Percentiles rank a stretch among this genome's conserved stretches.
Evolutionary conservation across 2,797 vertebrate species (phyloP).

Genomic region (Leptodactylus fallax): DNA sequence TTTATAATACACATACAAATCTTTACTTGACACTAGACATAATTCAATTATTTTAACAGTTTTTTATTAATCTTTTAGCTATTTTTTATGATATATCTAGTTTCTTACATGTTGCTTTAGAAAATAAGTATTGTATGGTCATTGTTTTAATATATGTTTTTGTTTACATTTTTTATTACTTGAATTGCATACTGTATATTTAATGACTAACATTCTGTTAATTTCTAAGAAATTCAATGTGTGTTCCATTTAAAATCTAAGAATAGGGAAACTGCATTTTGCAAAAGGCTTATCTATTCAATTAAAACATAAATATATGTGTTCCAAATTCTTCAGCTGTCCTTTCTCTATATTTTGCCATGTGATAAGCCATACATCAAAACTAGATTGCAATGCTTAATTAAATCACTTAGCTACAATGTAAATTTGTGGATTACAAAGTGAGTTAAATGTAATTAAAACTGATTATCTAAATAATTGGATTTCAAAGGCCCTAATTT

Average conservation of each 20-base stretch:
- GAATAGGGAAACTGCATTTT: conserved; percentile 1
- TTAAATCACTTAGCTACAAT: conserved; percentile 70
- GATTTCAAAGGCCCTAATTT: conserved; percentile 72
- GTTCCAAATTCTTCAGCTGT: conserved; percentile 37
- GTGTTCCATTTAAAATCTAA: conserved; percentile 25
- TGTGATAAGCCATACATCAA: conserved; percentile 58
- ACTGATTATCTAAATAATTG: conserved; percentile 73
- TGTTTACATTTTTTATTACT: too few relatives aligned
- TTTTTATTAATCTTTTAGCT: not conserved
- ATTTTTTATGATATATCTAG: not conserved
- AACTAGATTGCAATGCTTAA: conserved; percentile 59
- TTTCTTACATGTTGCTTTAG: not conserved
- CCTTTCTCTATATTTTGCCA: conserved; percentile 27
- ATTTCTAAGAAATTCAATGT: not conserved
- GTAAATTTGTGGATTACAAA: conserved; percentile 73
- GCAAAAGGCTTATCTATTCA: conserved; percentile 23
- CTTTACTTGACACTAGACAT: not conserved
- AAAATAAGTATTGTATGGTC: not conserved
- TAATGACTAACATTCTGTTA: not conserved
- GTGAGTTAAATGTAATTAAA: conserved; percentile 72
- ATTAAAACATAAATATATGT: conserved; percentile 36
- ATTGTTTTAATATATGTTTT: too few relatives aligned
- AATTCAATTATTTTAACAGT: not conserved
- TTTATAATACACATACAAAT: too few relatives aligned
- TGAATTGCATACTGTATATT: not conserved